Evolutionary conservation across 2,888 invertebrate genomes (phyloP).

Genomic region (Tiphia femorata): DNA sequence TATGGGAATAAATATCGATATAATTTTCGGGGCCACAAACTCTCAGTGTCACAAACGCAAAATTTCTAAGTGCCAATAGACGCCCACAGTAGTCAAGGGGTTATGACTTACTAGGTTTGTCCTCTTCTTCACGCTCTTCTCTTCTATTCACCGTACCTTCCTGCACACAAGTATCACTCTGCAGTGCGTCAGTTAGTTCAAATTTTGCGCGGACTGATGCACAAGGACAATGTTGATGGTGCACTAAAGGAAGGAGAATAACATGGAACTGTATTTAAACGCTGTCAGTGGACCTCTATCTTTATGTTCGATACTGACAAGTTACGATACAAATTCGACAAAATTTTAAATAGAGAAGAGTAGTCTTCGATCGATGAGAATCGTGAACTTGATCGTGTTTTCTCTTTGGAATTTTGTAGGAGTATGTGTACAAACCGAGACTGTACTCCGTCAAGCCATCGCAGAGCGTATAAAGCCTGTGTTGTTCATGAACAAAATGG

Average conservation of each 20-base stretch:
- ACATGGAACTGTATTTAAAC: conserved; percentile 72
- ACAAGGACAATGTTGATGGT: conserved; percentile 73
- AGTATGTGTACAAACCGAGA: conserved; percentile 99
- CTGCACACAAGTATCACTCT: conserved; percentile 64
- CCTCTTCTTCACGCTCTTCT: neutral
- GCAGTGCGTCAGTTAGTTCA: conserved; percentile 51
- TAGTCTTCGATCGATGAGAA: neutral
- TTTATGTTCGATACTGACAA: conserved; percentile 80
- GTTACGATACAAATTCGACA: conserved; percentile 74
- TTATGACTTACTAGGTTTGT: too few species aligned
- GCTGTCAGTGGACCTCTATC: conserved; percentile 85
- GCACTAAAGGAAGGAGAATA: conserved; percentile 77
- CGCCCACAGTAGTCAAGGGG: too few species aligned
- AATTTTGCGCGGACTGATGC: conserved; percentile 39
- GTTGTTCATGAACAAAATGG: conserved; percentile 99
- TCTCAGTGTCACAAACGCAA: too few species aligned
- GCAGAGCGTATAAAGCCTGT: conserved; percentile 99
- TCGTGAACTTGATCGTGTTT: neutral
- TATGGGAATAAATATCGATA: too few species aligned
- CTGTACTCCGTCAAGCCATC: conserved; percentile 99
- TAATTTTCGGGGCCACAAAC: too few species aligned
- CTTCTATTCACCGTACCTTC: too few species aligned
- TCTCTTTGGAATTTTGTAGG: conserved; percentile 73
- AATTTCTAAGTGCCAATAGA: too few species aligned
- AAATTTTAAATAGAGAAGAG: conserved; percentile 9